Evolutionary conservation across 2,113 vertebrate species (phyloP).

Genomic region (Paedocypris sp.): DNA sequence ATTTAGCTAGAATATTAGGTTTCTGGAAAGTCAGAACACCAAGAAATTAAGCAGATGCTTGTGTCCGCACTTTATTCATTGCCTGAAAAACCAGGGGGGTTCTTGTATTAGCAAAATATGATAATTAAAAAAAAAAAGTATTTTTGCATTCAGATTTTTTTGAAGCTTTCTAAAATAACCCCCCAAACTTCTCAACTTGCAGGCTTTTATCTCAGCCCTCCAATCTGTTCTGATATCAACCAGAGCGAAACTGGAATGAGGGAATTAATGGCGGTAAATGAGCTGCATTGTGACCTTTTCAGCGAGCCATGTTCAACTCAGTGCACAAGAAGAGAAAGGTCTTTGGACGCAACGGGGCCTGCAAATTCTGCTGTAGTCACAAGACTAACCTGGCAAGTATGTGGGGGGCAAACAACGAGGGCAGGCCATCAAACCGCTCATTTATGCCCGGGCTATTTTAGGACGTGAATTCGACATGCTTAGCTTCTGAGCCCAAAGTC

Average conservation of each 20-base stretch:
- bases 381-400: constrained; percentile 24
- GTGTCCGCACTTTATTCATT: no score
- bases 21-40: no score
- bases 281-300: constrained; percentile 20
- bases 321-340: constrained; percentile 24
- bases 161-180: no score
- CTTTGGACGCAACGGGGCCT: constrained; percentile 19
- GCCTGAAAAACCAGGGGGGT: no score
- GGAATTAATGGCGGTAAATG: constrained; percentile 18
- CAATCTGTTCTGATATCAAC: not conserved
- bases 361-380: constrained; percentile 20
- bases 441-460: constrained; percentile 4
- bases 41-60: no score
- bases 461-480: not conserved
- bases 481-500: not conserved
- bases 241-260: not conserved
- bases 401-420: constrained; percentile 13
- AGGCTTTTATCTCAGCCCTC: not conserved
- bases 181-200: not conserved
- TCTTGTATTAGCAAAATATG: no score
- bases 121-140: no score
- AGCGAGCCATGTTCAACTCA: constrained; percentile 22
- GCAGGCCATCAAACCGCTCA: constrained; percentile 8
- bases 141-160: no score
- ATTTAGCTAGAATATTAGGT: no score